phyloP scores from a whole-genome alignment of 2,888 invertebrate genomes.

The Choristoneura rosaceana region DNA sequence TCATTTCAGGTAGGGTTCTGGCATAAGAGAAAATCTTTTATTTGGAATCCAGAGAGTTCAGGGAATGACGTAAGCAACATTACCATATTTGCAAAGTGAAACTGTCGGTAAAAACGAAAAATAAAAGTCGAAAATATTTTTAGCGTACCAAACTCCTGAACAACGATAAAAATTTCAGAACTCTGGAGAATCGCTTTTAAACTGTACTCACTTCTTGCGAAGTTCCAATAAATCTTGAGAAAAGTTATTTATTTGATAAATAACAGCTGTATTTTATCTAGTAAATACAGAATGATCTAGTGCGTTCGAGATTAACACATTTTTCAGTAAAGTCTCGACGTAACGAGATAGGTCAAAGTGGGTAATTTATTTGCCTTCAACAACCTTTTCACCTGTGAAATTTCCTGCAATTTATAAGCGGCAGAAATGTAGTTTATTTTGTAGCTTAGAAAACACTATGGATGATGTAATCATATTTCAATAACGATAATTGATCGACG shows the following conservation, averaged over 20 bases:
- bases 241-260: conserved; percentile 15
- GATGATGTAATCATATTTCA: not conserved
- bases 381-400: conserved; percentile 7
- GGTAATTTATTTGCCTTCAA: conserved; percentile 23
- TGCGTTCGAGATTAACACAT: conserved; percentile 27
- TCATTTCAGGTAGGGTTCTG: not conserved
- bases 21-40: not conserved
- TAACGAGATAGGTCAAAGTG: conserved; percentile 23
- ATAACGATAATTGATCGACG: not conserved
- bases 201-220: not conserved
- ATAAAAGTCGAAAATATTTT: not conserved
- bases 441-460: not conserved
- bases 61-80: no score
- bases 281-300: conserved; percentile 22
- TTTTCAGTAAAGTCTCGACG: conserved; percentile 21
- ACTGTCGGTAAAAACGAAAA: no score
- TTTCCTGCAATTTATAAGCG: conserved; percentile 6
- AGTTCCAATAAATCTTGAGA: conserved; percentile 11
- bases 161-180: conserved; percentile 4
- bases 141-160: not conserved
- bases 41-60: not conserved
- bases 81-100: no score
- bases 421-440: not conserved
- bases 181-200: conserved; percentile 5
- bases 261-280: conserved; percentile 10